These are phyloP conservation scores for Myrmophylax atrothorax DNA, from an alignment of 2,113 vertebrate species.

Conservation along the genomic window DNA sequence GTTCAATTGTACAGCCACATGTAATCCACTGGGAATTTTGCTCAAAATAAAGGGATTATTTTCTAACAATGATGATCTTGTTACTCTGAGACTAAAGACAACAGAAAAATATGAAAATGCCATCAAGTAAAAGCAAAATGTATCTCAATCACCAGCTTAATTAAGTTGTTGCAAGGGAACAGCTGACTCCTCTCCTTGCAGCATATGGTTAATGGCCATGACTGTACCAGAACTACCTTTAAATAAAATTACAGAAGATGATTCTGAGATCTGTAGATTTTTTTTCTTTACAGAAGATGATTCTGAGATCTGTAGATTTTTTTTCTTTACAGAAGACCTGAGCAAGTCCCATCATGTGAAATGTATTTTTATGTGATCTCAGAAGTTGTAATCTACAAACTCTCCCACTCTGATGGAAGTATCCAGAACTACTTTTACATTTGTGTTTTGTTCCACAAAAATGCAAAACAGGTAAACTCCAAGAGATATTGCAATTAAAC, in stretches of 20 bases:
- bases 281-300: background rate
- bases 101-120: background rate
- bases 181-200: background rate
- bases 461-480: background rate
- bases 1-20: background rate
- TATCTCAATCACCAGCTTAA: background rate
- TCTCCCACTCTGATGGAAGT: background rate
- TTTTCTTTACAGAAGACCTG: background rate
- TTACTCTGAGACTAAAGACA: background rate
- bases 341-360: background rate
- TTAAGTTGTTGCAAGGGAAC: background rate
- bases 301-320: background rate
- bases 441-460: background rate
- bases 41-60: background rate
- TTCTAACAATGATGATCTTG: background rate
- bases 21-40: background rate
- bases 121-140: accelerated
- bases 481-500: background rate
- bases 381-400: background rate
- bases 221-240: background rate
- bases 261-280: background rate
- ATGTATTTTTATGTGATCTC: background rate
- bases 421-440: background rate
- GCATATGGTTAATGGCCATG: background rate
- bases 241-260: background rate